A percentile compares a stretch with the other conserved stretches of the same genome.
Evolutionary conservation across 2,888 invertebrate species (phyloP).

Genomic region (Limenitis arthemis): DNA sequence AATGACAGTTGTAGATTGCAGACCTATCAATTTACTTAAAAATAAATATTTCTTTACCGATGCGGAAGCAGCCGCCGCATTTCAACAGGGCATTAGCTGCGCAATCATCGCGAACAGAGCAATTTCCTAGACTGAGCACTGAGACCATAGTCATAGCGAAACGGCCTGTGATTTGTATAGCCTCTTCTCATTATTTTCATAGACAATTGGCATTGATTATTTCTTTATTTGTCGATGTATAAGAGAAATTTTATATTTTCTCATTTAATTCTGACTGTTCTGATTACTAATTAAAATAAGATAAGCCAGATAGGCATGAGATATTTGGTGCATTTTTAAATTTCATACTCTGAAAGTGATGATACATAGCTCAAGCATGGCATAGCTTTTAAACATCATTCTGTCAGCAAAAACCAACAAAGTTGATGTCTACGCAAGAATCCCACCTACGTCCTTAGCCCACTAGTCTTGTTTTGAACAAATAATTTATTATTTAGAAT

Average conservation of each 20-base stretch:
- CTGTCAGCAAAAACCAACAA: too few species aligned
- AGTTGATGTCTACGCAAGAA: too few species aligned
- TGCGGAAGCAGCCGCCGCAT: slow-evolving; percentile 57
- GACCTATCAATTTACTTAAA: slow-evolving; percentile 56
- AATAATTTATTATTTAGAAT: neutral
- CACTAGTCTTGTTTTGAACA: too few species aligned
- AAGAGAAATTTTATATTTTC: too few species aligned
- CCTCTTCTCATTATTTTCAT: slow-evolving; percentile 5
- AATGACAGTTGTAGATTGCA: slow-evolving; percentile 41
- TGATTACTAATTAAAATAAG: too few species aligned
- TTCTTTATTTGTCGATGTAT: neutral
- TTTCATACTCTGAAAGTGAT: neutral
- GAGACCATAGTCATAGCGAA: slow-evolving; percentile 2
- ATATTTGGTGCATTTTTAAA: neutral
- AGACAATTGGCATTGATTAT: neutral
- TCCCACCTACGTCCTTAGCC: too few species aligned
- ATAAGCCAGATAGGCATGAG: neutral
- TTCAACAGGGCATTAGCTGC: slow-evolving; percentile 54
- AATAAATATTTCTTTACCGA: slow-evolving; percentile 59
- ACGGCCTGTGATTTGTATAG: slow-evolving; percentile 3
- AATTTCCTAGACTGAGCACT: slow-evolving; percentile 45
- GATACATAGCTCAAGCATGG: too few species aligned
- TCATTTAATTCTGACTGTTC: too few species aligned
- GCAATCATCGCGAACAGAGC: slow-evolving; percentile 57
- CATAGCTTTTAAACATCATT: too few species aligned